Conservation (phyloP, 2,113 vertebrate genomes). For the Eublepharis macularius region DNA sequence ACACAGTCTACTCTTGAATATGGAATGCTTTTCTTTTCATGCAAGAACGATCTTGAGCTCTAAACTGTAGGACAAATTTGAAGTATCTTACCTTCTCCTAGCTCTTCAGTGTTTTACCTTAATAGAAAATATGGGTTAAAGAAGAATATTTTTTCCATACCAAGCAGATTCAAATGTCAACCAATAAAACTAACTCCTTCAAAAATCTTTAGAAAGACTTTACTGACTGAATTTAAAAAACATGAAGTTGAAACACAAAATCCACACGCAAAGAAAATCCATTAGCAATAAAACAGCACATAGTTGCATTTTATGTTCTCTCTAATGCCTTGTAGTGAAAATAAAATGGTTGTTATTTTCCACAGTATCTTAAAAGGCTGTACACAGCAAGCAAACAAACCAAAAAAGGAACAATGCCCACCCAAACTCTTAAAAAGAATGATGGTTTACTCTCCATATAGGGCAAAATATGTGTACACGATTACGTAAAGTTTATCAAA, state of each 20-base stretch:
- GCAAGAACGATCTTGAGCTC: background rate
- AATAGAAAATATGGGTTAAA: rapidly evolving
- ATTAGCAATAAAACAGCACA: slow-evolving; percentile 43
- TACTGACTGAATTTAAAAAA: background rate
- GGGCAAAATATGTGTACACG: background rate
- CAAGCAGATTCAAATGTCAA: background rate
- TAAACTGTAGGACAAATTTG: background rate
- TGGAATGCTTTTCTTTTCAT: slow-evolving; percentile 5
- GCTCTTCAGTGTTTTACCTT: background rate
- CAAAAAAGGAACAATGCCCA: slow-evolving; percentile 16
- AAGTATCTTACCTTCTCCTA: slow-evolving; percentile 1
- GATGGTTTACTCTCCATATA: background rate
- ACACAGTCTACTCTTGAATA: slow-evolving; percentile 13
- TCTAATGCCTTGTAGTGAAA: slow-evolving; percentile 35
- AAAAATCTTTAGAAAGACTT: slow-evolving; percentile 19
- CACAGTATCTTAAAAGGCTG: slow-evolving; percentile 3
- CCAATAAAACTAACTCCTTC: slow-evolving; percentile 1
- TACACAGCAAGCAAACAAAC: slow-evolving; percentile 30
- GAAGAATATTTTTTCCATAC: background rate
- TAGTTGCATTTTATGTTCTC: slow-evolving; percentile 9
- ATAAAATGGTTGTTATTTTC: slow-evolving; percentile 61
- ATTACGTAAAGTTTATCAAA: background rate
- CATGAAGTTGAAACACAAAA: slow-evolving; percentile 41
- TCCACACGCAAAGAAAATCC: slow-evolving; percentile 24
- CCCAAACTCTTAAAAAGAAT: slow-evolving; percentile 22